phyloP scores from a whole-genome alignment of 30 jellyfish, hydroid and myxozoan genomes.

The Cassiopea xamachana region DNA sequence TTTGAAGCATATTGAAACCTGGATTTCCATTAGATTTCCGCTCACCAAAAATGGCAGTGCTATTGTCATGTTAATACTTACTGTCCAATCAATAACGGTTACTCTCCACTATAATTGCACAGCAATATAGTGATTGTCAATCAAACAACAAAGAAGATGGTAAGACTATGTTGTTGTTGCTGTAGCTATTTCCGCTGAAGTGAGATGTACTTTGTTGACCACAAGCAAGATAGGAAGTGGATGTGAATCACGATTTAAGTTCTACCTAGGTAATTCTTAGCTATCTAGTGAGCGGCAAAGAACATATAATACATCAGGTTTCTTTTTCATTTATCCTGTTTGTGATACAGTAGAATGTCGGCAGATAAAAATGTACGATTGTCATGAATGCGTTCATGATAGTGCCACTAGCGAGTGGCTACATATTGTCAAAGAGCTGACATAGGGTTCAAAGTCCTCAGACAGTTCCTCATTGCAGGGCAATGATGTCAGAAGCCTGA shows the following conservation, averaged over 20 bases:
- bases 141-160: conserved; percentile 20
- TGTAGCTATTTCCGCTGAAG: conserved; percentile 16
- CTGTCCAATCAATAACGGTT: conserved; percentile 25
- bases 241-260: not conserved
- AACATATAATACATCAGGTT: not conserved
- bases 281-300: not conserved
- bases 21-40: conserved; percentile 22
- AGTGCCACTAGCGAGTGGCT: not conserved
- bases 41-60: conserved; percentile 40
- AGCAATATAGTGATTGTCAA: conserved; percentile 43
- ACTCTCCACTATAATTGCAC: not conserved
- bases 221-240: not conserved
- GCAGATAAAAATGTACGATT: not conserved
- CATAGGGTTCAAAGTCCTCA: not conserved
- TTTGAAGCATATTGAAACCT: conserved; percentile 20
- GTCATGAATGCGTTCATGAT: not conserved
- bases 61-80: conserved; percentile 40
- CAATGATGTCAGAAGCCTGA: not conserved
- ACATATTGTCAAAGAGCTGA: not conserved
- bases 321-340: not conserved
- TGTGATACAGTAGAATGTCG: not conserved
- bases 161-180: conserved; percentile 29
- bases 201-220: not conserved
- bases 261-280: not conserved
- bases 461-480: not conserved